Base-by-base conservation (phyloP, 35 echinoderm and acorn worm species). In the Diadema setosum region DNA sequence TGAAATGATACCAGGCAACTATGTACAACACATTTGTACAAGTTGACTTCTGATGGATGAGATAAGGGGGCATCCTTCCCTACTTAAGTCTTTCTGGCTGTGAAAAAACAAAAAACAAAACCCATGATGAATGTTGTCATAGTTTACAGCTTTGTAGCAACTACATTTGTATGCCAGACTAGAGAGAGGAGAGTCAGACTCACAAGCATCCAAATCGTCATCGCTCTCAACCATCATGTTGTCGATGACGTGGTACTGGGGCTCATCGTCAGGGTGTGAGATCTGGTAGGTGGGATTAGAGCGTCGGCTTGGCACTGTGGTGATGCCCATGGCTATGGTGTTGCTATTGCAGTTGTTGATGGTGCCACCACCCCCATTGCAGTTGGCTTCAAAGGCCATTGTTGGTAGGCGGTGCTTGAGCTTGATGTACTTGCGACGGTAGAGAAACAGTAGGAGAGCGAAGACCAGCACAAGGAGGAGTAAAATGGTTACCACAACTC, bases 201-300 rank as follows among this genome's bases (percentile, higher is more conserved):
- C 56, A 67, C 61, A 35, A 73, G 16, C 58, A 42, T 70, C 61
- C 60, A 39, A 74, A 23, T 95, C 95, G 78, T 97, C 91, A 50
- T 92, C 95, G 61, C 95, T 97, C 3, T 97, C 87, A 44, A 70
- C 86, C 59, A 91, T 84, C 49, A 90, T 93, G 33, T 93, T 97
- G 45, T 97, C 95, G 58, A 97, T 97, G 18, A 97, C 91, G 45
- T 97, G 95, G 61, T 97, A 97, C 70, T 97, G 91, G 15, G 95
- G 95, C 37, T 89, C 91, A 76, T 97, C 95, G 43, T 89, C 80
- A 29, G 95, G 95, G 41, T 97, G 91, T 7, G 95, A 56, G 23
- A 97, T 97, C 87, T 97, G 95, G 73, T 97, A 97, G 42, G 95
- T 97, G 5, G 95, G 95, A 67, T 97, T 97, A 42, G 88, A 90